Evolutionary conservation across 2,113 vertebrate species (phyloP), one percentile per base, ranked within the genome.

Genomic region (Hippocampus barbouri): DNA sequence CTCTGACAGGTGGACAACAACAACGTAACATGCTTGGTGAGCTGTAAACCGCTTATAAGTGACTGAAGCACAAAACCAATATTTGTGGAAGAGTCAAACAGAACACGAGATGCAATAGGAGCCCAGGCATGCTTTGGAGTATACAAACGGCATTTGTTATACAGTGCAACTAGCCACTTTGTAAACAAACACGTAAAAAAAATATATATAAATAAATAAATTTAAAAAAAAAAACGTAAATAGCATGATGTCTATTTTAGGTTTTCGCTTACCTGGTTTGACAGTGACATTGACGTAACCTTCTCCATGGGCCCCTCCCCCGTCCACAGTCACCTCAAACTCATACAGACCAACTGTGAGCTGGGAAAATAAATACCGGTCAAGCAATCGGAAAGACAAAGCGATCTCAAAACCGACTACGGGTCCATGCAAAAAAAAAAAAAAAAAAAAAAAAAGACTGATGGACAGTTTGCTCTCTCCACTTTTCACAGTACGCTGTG

Each of bases 241-340:
- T 49, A 14, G 23, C 6, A 11, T 27, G 2, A 60, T 60, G 30
- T 20, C 10, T 40, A 20, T 9, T 61, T 3, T 64, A 20, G 9
- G 8, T n/a, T 54, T 54, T 54, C 53, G 1, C 21, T 88, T 87
- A 99, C 97, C 94, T 92, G 96, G 96, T 76, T 96, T 97, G 67
- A 99, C 97, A 0, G 96, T 98, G 4, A 99, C 96, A 2, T 99
- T 99, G 85, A 98, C 96, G 0, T 94, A 96, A 73, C 96, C 96
- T 87, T 98, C 95, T 49, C 97, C 97, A 0, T 90, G 91, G 0
- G 94, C 91, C 0, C 94, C 94, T 0, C 94, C 93, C 5, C 94
- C 95, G 0, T 93, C 88, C 4, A 96, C 97, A 0, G 92, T 86
- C 25, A 98, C 94, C 85, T 91, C 95, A 89, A 98, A 99, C 87